Evolutionary conservation across 2,797 vertebrate species (phyloP), one percentile per base, ranked within the genome.

Genomic region (Gymnodraco acuticeps): DNA sequence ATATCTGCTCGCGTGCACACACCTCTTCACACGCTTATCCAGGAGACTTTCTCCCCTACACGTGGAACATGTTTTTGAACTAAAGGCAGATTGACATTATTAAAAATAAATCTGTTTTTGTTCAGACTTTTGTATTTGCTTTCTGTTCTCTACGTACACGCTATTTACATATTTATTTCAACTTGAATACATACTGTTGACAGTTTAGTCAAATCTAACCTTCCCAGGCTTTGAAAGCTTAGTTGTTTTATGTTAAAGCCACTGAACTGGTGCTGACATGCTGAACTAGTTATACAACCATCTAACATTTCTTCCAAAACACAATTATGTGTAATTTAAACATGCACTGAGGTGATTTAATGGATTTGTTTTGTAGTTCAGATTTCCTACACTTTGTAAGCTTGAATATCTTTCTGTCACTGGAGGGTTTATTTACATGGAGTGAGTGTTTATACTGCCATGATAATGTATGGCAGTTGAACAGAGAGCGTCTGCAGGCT

Each of bases 361-460:
- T 59, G 31, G 38, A 17, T 76, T 5, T 48, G 16, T 23, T 69
- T 33, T 19, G 10, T 3, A 23, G 60, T 46, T 70, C 38, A n/a
- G 31, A 38, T 31, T 27, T 27, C 27, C 27, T 27, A 27, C 27
- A 27, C 5, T 27, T 1, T 2, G 46, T 38, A 16, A 16, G 11
- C n/a, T 54, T 51, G 33, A 31, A 38, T 64, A 17, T 63, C 20
- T 45, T 3, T 38, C 38, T 51, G n/a, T 12, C 64, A 43, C 4
- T 19, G 0, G 5, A 19, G 43, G 9, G 12, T 17, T 7, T 55
- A 59, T 75, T 64, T 47, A 51, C 43, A 9, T 46, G 45, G 61
- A 19, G 72, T 77, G 61, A 19, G 72, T 74, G 65, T 74, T 73
- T 64, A 61, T 47, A 2, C 62, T 67, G 62, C 27, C 63, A 9